Conservation (phyloP, 1,140 invertebrate genomes). For the Drosophila lacertosa region DNA sequence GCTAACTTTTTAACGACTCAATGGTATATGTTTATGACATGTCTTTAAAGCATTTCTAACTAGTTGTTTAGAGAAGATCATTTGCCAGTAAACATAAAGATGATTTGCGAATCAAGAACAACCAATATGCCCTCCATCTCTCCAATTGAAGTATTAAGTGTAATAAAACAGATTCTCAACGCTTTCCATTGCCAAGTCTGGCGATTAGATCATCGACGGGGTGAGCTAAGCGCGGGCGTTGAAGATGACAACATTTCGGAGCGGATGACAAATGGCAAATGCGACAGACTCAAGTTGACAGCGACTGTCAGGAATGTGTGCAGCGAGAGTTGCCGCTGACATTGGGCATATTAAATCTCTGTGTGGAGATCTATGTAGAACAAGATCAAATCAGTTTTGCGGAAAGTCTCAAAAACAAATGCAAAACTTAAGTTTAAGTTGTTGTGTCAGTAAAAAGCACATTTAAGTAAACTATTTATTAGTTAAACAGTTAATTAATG, state of each 20-base stretch:
- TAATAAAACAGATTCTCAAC: conserved; percentile 16
- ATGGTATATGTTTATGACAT: no score
- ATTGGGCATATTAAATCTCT: conserved; percentile 7
- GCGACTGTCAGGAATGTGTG: neutral
- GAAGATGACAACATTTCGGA: conserved; percentile 18
- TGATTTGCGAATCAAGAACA: no score
- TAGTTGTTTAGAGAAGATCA: no score
- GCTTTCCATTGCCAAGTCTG: conserved; percentile 34
- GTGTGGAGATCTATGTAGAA: neutral
- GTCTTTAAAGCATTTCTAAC: no score
- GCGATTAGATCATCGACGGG: conserved; percentile 59
- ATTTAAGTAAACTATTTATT: no score
- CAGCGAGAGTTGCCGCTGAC: conserved; percentile 2
- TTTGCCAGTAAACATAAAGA: no score
- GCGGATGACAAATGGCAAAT: conserved; percentile 37
- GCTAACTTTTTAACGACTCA: no score
- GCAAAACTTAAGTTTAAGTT: neutral
- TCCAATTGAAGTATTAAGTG: neutral
- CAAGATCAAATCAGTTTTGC: neutral
- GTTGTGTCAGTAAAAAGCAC: neutral
- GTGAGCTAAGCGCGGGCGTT: conserved; percentile 65
- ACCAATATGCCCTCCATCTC: no score
- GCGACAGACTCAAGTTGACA: conserved; percentile 20
- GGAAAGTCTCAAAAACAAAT: neutral
- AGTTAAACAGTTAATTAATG: no score